Evolutionary conservation across 1,140 invertebrate genomes (phyloP).

Genomic region (Temnothorax nylanderi): DNA sequence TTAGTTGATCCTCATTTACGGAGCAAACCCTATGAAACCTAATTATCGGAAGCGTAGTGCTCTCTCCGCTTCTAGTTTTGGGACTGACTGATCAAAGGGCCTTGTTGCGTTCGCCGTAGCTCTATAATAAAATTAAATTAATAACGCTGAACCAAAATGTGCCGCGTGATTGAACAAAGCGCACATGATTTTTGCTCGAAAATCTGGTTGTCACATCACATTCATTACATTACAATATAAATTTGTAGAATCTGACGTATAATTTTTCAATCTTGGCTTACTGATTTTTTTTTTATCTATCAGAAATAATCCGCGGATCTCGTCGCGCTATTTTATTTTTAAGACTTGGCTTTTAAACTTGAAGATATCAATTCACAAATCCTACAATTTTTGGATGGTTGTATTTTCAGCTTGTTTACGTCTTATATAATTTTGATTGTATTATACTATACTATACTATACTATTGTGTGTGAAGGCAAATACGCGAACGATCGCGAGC

Average conservation of each 20-base stretch:
- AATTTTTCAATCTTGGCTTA: neutral
- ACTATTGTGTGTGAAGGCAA: neutral
- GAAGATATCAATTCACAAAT: neutral
- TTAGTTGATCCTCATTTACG: constrained; percentile 70
- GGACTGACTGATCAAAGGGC: constrained; percentile 65
- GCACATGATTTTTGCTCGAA: neutral
- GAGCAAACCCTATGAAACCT: constrained; percentile 62
- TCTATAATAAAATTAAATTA: constrained; percentile 64
- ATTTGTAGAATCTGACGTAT: neutral
- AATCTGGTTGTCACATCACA: neutral
- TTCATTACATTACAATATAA: neutral
- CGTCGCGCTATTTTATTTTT: neutral
- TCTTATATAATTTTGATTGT: neutral
- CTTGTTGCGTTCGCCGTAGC: constrained; percentile 46
- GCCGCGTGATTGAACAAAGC: constrained; percentile 8
- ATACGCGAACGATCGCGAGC: neutral
- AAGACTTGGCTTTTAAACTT: neutral
- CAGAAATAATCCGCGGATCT: neutral
- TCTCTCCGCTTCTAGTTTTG: constrained; percentile 45
- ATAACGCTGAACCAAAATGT: constrained; percentile 56
- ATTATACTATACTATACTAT: neutral
- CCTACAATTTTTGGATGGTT: neutral
- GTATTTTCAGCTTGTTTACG: neutral
- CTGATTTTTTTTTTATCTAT: neutral
- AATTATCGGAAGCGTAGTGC: constrained; percentile 65